Percentiles rank a stretch among this genome's conserved stretches.
phyloP scores from a whole-genome alignment of 2,113 vertebrate species.

The Catagonus wagneri region DNA sequence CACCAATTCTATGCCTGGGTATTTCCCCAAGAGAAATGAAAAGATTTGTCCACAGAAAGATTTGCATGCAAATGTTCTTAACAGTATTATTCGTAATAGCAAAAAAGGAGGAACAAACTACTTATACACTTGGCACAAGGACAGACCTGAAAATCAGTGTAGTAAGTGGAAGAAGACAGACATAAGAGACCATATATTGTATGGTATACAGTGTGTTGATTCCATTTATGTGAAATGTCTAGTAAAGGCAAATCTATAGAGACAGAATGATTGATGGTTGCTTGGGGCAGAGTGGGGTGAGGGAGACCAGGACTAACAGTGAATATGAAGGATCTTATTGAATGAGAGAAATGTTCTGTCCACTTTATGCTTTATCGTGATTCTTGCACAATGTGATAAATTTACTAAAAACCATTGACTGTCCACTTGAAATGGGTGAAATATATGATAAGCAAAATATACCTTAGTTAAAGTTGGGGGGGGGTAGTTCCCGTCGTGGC shows the following conservation, averaged over 20 bases:
- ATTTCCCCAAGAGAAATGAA: slow-evolving; percentile 30
- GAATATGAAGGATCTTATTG: not conserved
- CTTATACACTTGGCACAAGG: not conserved
- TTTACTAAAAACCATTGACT: not conserved
- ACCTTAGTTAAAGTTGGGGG: not conserved
- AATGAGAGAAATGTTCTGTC: not conserved
- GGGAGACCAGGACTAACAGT: not conserved
- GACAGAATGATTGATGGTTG: not conserved
- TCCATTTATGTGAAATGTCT: not conserved
- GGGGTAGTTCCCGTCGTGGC: no score
- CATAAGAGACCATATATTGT: not conserved
- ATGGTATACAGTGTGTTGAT: not conserved
- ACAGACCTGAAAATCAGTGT: not conserved
- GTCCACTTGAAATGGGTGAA: slow-evolving; percentile 24
- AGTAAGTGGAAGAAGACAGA: not conserved
- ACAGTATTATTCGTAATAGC: not conserved
- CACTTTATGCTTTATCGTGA: not conserved
- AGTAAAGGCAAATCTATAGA: not conserved
- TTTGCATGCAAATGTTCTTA: not conserved
- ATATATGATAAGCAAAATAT: not conserved
- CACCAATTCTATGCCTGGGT: not conserved
- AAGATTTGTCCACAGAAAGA: not conserved
- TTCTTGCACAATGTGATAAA: not conserved
- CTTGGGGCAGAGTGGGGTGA: no score
- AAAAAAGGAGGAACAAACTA: not conserved